Evolutionary conservation across 2,888 invertebrate species (phyloP), one percentile per base, ranked within the genome.

Genomic region (Tribolium freemani): DNA sequence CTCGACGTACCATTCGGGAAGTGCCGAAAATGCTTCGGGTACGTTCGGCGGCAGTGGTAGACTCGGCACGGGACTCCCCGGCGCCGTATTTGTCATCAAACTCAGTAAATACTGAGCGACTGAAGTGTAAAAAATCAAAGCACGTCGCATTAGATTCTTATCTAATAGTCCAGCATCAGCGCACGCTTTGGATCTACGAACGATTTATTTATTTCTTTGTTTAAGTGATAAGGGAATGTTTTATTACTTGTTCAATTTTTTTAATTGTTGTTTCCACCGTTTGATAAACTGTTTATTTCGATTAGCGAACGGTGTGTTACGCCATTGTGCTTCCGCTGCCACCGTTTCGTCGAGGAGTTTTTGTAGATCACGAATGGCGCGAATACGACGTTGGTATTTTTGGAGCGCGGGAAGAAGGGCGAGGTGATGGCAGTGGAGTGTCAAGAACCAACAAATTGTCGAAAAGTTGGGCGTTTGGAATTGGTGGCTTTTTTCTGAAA

Each of bases 1-100:
- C 87, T 99, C 99, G 79, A 99, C 92, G 86, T 97, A 96, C 94
- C 97, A 98, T 88, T 99, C 98, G 46, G 99, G 99, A 83, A 96
- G 90, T 80, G 97, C 96, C 64, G 93, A 92, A 89, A 98, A 98
- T 79, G 93, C 90, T 78, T 90, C 89, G 10, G 94, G 91, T 57
- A 92, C 88, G 77, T 90, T 90, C 44, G 90, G 88, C 53, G 90
- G 89, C 54, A 88, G 88, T 10, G 92, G 91, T 73, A 91, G 85
- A 79, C 87, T 86, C 1, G 89, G 87, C 77, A 87, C 84, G 56
- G 86, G 86, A 21, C 88, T 87, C 46, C 88, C 87, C 0, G 89
- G 88, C 60, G 88, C 86, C 13, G 87, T 86, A 0, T 87, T 87
- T 48, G 91, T 91, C 84, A 94, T 88, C 81, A 92, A 89, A 80